Evolutionary conservation across 2,888 invertebrate species (phyloP), one percentile per base, ranked within the genome.

Genomic region (Clistopyga incitator): DNA sequence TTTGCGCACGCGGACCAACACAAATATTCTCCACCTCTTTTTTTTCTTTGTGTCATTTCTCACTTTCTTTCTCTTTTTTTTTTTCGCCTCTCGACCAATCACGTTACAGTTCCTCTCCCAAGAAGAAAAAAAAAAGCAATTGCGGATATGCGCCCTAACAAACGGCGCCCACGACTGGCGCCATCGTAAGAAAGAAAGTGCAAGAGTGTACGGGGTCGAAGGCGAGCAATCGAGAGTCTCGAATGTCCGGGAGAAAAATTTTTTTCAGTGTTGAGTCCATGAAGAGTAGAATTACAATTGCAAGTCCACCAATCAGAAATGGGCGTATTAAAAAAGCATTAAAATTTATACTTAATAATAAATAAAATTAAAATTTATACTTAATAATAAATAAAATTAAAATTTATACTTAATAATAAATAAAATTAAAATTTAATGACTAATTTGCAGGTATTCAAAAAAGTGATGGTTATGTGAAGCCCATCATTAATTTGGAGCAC

Each of bases 111-210:
- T 34, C 80, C 64, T 20, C 71, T 38, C 76, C 18, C 64, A 29
- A 56, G 29, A n/a, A 64, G 64, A 77, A 54, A 77, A 81, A 65
- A 71, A 77, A 54, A 81, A 78, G 45, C 52, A 70, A 61, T 74
- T 56, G 71, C 71, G 81, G 71, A 70, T 77, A 64, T 70, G 64
- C 23, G 64, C 81, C n/a, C 85, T 83, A 84, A 85, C 81, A 84
- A 88, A 88, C 87, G 89, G 87, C 90, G 90, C 90, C 90, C 89
- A 88, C 89, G 90, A 87, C 86, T 90, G 90, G 90, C 90, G 90
- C 90, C 90, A 89, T 85, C 52, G 70, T 80, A 77, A 80, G 81
- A 75, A 79, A 81, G 71, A 80, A 84, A 84, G 68, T 56, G 61
- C 71, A 67, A 45, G 76, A 34, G 50, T 25, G 88, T 85, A 85